phyloP scores from a whole-genome alignment of 2,888 invertebrate species.

The Ectemnius lituratus region DNA sequence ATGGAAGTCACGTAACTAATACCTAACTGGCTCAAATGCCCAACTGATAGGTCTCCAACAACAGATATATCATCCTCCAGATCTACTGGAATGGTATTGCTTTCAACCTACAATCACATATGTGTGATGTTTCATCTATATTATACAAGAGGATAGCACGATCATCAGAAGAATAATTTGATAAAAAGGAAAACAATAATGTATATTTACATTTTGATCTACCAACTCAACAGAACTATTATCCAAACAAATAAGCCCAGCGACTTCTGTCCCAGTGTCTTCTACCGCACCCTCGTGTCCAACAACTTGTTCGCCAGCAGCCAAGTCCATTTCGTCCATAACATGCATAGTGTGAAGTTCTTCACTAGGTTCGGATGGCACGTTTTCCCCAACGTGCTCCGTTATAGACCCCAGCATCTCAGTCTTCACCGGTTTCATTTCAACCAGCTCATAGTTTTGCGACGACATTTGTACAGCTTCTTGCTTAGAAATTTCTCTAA shows the following conservation, averaged over 20 bases:
- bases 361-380: conserved; percentile 41
- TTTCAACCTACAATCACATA: conserved; percentile 66
- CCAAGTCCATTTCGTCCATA: conserved; percentile 72
- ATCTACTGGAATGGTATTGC: conserved; percentile 74
- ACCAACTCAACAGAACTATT: conserved; percentile 74
- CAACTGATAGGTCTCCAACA: conserved; percentile 71
- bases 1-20: conserved; percentile 75
- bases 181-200: conserved; percentile 6
- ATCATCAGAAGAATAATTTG: neutral
- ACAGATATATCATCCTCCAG: conserved; percentile 72
- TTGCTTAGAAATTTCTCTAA: conserved; percentile 71
- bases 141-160: neutral
- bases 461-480: conserved; percentile 61
- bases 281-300: conserved; percentile 69
- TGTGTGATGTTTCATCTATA: conserved; percentile 2
- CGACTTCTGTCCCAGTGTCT: conserved; percentile 69
- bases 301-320: conserved; percentile 71
- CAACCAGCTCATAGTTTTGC: conserved; percentile 60
- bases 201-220: conserved; percentile 64
- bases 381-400: conserved; percentile 54
- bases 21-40: conserved; percentile 69
- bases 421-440: conserved; percentile 64
- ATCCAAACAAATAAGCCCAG: conserved; percentile 72
- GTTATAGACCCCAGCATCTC: conserved; percentile 45
- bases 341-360: conserved; percentile 70